These are phyloP conservation scores for Squalus acanthias DNA, from an alignment of 2,797 vertebrate genomes.

Conservation along the genomic window DNA sequence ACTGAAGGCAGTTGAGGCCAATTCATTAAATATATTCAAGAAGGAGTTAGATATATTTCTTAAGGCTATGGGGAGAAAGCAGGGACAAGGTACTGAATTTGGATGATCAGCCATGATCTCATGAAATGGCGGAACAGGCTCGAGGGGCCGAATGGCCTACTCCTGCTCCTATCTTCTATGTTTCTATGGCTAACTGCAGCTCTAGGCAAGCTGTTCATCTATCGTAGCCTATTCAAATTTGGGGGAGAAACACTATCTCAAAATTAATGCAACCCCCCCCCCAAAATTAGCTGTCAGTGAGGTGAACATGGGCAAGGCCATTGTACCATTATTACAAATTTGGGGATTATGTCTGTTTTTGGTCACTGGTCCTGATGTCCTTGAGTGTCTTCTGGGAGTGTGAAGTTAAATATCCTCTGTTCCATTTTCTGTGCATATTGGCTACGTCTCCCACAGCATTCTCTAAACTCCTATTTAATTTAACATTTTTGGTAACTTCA, in stretches of 20 bases:
- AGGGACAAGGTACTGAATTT: too few relatives aligned
- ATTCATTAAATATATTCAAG: too few relatives aligned
- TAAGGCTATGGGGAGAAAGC: too few relatives aligned
- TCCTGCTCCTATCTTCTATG: too few relatives aligned
- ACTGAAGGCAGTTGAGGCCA: too few relatives aligned
- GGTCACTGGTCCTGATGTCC: not conserved
- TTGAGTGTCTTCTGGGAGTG: not conserved
- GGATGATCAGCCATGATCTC: too few relatives aligned
- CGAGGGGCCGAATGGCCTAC: too few relatives aligned
- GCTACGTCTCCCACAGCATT: not conserved
- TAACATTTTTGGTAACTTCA: not conserved
- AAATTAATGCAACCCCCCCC: not conserved
- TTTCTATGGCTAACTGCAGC: not conserved
- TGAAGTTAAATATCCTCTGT: not conserved
- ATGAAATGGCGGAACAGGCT: too few relatives aligned
- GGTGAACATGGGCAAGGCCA: not conserved
- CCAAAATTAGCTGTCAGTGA: not conserved
- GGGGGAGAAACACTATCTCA: not conserved
- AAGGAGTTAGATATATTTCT: too few relatives aligned
- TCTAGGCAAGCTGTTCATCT: not conserved
- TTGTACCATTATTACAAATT: not conserved
- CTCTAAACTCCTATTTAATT: not conserved
- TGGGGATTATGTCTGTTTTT: not conserved
- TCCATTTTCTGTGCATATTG: not conserved
- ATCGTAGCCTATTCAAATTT: not conserved